Conservation (phyloP, 2,797 vertebrate genomes). For the Tadarida brasiliensis region DNA sequence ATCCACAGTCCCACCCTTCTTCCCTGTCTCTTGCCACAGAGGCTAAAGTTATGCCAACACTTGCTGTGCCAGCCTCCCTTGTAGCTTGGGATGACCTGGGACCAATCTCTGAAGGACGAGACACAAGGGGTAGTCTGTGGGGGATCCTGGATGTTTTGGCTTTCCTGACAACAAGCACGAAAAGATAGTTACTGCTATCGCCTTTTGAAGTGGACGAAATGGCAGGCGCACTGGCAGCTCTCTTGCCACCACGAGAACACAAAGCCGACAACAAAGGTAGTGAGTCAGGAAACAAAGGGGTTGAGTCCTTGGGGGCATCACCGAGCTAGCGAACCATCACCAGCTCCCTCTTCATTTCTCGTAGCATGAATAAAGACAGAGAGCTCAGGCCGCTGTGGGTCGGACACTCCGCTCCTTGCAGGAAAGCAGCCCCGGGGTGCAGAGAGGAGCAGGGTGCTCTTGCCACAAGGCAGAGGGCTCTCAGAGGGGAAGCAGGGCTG, state of each 20-base stretch:
- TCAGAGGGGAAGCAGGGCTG: background rate
- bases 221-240: background rate
- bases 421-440: background rate
- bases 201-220: background rate
- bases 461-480: background rate
- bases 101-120: background rate
- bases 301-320: background rate
- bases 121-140: no score
- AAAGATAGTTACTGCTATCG: background rate
- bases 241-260: background rate
- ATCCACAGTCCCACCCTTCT: rapidly evolving
- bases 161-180: background rate
- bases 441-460: background rate
- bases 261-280: no score
- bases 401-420: rapidly evolving
- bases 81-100: background rate
- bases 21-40: background rate
- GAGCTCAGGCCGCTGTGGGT: background rate
- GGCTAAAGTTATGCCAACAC: background rate
- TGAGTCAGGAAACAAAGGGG: background rate
- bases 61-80: background rate
- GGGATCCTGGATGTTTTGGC: background rate
- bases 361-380: no score
- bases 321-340: background rate
- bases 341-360: background rate